A percentile compares a stretch with the other conserved stretches of the same genome.
phyloP scores from a whole-genome alignment of 2,888 invertebrate genomes.

The Ecdyonurus torrentis region DNA sequence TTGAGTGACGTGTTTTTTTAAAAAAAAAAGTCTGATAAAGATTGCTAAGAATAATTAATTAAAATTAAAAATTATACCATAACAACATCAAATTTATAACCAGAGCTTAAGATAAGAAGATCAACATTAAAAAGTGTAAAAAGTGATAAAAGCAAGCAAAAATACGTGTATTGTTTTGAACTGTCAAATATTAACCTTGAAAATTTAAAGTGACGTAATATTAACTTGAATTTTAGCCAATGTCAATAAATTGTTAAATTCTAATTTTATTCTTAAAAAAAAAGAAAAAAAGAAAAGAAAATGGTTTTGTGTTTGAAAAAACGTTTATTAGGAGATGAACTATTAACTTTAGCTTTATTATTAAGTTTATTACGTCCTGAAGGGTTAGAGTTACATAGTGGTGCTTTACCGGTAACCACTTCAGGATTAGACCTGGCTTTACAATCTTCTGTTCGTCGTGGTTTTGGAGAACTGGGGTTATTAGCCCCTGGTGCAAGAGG shows the following conservation, averaged over 20 bases:
- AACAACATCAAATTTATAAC: no score
- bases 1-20: no score
- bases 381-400: not conserved
- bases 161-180: no score
- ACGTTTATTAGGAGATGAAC: slow-evolving; percentile 54
- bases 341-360: slow-evolving; percentile 63
- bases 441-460: not conserved
- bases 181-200: not conserved
- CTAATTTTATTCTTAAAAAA: no score
- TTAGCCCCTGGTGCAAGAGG: not conserved
- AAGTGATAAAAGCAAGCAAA: no score
- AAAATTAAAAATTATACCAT: no score
- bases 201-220: not conserved
- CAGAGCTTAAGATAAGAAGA: no score
- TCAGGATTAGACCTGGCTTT: not conserved
- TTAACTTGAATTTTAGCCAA: not conserved
- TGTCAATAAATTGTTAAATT: no score
- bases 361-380: slow-evolving; percentile 49
- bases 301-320: slow-evolving; percentile 51
- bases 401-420: not conserved
- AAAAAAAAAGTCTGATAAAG: no score
- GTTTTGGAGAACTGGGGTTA: not conserved
- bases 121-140: no score
- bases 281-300: no score
- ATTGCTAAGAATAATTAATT: no score